A percentile compares a stretch with the other conserved stretches of the same genome.
phyloP scores from a whole-genome alignment of 2,888 invertebrate genomes.

The Netelia melanura region DNA sequence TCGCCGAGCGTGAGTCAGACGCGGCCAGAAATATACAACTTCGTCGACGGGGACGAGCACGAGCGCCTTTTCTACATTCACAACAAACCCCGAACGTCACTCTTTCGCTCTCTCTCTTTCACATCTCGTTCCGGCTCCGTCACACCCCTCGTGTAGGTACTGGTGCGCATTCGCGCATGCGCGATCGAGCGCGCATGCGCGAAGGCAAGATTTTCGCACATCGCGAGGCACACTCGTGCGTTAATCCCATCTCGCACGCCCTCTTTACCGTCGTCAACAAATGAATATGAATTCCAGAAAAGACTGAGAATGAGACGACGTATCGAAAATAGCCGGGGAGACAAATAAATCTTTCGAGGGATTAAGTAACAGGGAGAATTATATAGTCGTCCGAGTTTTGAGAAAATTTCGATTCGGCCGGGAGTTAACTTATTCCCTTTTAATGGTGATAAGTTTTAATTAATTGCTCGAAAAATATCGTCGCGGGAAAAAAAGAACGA shows the following conservation, averaged over 20 bases:
- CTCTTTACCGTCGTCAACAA: slow-evolving; percentile 40
- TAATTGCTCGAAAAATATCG: neutral
- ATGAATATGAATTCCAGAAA: slow-evolving; percentile 49
- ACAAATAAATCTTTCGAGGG: neutral
- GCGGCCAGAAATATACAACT: slow-evolving; percentile 79
- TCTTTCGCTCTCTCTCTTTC: slow-evolving; percentile 61
- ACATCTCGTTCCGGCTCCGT: slow-evolving; percentile 29
- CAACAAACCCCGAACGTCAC: slow-evolving; percentile 77
- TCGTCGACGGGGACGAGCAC: slow-evolving; percentile 48
- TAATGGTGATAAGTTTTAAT: neutral
- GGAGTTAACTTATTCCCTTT: neutral
- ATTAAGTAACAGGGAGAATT: neutral
- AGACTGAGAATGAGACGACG: slow-evolving; percentile 19
- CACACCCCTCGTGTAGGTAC: neutral
- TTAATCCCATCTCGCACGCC: neutral
- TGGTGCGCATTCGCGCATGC: neutral
- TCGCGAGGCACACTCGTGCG: neutral
- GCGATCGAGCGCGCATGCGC: neutral
- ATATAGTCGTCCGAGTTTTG: neutral
- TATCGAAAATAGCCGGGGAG: slow-evolving; percentile 32
- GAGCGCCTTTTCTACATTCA: slow-evolving; percentile 73
- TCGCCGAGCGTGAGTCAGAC: slow-evolving; percentile 77
- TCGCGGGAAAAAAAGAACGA: neutral
- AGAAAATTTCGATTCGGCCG: neutral
- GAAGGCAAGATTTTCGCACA: neutral